Evolutionary conservation across 1,140 invertebrate species (phyloP).

Genomic region (Leptoteleia sp.): DNA sequence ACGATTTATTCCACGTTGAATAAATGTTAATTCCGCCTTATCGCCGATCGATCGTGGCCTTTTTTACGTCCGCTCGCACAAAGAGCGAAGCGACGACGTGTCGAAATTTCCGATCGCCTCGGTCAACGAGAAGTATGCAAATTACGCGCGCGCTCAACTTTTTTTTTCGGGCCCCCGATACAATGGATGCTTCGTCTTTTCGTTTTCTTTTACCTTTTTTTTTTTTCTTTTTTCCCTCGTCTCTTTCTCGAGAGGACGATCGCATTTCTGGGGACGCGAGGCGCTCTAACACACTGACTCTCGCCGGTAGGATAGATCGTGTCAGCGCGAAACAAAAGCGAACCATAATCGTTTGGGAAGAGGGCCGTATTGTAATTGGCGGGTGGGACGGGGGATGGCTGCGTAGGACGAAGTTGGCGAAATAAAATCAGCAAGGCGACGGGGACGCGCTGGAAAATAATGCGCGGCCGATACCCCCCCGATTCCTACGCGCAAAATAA

Average conservation of each 20-base stretch:
- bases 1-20: no score
- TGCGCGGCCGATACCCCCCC: neutral
- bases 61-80: conserved; percentile 45
- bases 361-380: conserved; percentile 51
- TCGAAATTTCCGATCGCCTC: conserved; percentile 59
- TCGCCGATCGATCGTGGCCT: conserved; percentile 38
- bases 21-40: conserved; percentile 37
- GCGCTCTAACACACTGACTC: conserved; percentile 12
- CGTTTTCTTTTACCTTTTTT: no score
- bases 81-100: conserved; percentile 59
- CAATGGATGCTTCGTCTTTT: no score
- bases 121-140: conserved; percentile 54
- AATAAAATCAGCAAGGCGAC: conserved; percentile 39
- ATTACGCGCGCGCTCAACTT: conserved; percentile 47
- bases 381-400: conserved; percentile 14
- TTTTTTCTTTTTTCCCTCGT: no score
- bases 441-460: conserved; percentile 24
- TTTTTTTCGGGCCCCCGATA: conserved; percentile 47
- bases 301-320: conserved; percentile 52
- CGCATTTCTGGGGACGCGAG: conserved; percentile 44
- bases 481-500: conserved; percentile 28
- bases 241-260: conserved; percentile 40
- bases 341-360: conserved; percentile 43
- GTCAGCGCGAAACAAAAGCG: conserved; percentile 57
- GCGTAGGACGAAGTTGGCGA: conserved; percentile 36